Conservation (phyloP, 1,140 invertebrate species). For the Nasonia vitripennis region DNA sequence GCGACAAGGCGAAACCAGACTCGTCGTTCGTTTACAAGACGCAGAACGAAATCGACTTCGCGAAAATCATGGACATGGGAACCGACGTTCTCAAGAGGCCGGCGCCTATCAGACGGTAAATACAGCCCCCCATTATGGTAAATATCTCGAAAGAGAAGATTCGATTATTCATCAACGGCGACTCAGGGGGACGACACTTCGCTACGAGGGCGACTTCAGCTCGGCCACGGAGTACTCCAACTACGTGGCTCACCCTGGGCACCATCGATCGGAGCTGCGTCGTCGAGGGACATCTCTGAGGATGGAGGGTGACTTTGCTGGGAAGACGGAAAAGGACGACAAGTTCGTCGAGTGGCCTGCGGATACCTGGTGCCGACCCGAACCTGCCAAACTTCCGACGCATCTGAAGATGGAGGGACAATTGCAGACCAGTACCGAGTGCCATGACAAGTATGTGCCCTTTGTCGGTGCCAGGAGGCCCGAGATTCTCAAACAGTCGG, state of each 20-base stretch:
- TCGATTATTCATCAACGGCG: not conserved
- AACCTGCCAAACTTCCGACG: constrained; percentile 69
- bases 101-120: constrained; percentile 23
- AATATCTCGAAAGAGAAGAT: too few species aligned
- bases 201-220: constrained; percentile 63
- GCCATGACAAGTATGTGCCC: constrained; percentile 74
- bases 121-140: not conserved
- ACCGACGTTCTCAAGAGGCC: not conserved
- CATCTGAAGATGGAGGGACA: constrained; percentile 75
- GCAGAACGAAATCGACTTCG: not conserved
- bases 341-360: constrained; percentile 75
- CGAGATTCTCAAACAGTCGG: constrained; percentile 66
- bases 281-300: constrained; percentile 74
- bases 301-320: constrained; percentile 75
- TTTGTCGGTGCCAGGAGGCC: constrained; percentile 69
- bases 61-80: constrained; percentile 11
- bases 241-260: constrained; percentile 68
- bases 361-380: constrained; percentile 69
- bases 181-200: constrained; percentile 57
- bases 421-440: constrained; percentile 74
- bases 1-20: not conserved
- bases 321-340: constrained; percentile 74
- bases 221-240: constrained; percentile 67
- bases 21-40: not conserved
- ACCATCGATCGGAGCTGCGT: constrained; percentile 69